phyloP scores from a whole-genome alignment of 2,888 invertebrate species.

The Synergus gifuensis region DNA sequence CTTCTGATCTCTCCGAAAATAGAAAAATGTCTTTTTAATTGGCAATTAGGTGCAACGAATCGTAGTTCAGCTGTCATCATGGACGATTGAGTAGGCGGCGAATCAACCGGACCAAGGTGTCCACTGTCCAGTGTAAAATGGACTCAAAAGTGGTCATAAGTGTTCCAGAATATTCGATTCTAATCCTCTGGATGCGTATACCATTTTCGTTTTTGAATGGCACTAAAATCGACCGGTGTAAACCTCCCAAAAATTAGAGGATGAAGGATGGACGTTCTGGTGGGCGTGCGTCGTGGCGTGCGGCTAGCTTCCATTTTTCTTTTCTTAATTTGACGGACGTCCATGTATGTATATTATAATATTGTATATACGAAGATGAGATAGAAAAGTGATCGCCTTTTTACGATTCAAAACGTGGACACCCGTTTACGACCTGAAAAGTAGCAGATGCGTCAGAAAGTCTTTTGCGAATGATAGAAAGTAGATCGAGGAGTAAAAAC shows the following conservation, averaged over 20 bases:
- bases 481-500: background rate
- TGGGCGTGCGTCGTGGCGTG: conserved; percentile 50
- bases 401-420: background rate
- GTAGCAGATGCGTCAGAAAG: background rate
- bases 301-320: conserved; percentile 21
- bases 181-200: conserved; percentile 64
- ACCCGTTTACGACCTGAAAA: background rate
- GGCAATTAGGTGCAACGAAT: conserved; percentile 75
- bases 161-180: conserved; percentile 58
- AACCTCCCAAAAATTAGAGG: conserved; percentile 48
- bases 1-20: background rate
- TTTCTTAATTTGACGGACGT: conserved; percentile 42
- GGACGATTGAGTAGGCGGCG: conserved; percentile 45
- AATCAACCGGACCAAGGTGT: conserved; percentile 46
- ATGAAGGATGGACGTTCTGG: conserved; percentile 56
- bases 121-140: conserved; percentile 61
- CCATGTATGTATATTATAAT: background rate
- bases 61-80: conserved; percentile 70
- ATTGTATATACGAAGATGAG: conserved; percentile 7
- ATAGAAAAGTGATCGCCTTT: background rate
- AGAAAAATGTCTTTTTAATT: conserved; percentile 75
- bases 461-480: background rate
- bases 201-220: conserved; percentile 25
- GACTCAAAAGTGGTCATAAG: conserved; percentile 50
- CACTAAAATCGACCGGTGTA: conserved; percentile 15